These are phyloP conservation scores for Rapana venosa DNA, from an alignment of 2,888 invertebrate genomes.

Conservation along the genomic window DNA sequence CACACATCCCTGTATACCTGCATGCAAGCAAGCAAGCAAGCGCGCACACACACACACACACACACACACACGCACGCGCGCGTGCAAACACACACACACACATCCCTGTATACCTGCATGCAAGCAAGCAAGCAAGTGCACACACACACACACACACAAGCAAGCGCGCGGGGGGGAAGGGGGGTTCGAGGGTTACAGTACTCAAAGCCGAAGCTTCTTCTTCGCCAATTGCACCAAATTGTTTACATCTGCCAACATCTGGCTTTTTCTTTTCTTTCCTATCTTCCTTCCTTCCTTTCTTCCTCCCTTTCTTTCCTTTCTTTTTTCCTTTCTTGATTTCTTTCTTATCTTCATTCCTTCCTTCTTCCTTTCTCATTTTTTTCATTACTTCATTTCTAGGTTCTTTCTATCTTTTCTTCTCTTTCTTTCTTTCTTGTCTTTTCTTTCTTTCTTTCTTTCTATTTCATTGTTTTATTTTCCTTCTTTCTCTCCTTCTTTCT, in stretches of 20 bases:
- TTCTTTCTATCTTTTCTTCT: not conserved
- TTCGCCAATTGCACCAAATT: too few species aligned
- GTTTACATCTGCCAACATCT: conserved; percentile 37
- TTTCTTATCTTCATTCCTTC: not conserved
- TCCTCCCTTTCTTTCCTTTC: not conserved
- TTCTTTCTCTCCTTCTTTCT: not conserved
- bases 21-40: not conserved
- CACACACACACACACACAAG: not conserved
- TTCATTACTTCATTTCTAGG: too few species aligned
- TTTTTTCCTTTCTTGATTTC: not conserved
- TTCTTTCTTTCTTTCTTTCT: conserved; percentile 16
- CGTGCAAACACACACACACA: not conserved
- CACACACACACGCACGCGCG: not conserved
- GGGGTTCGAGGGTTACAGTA: too few species aligned
- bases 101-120: too few species aligned
- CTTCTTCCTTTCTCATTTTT: not conserved
- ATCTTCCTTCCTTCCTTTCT: conserved; percentile 1
- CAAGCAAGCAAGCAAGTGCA: not conserved
- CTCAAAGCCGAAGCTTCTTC: too few species aligned
- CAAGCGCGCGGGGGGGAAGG: conserved; percentile 13
- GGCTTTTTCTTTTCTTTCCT: not conserved
- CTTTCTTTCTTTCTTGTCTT: not conserved
- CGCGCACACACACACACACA: not conserved
- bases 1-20: not conserved
- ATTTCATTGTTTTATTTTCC: not conserved